Evolutionary conservation across 2,797 vertebrate genomes (phyloP), one percentile per base, ranked within the genome.

Genomic region (Helicolenus hilgendorfi): DNA sequence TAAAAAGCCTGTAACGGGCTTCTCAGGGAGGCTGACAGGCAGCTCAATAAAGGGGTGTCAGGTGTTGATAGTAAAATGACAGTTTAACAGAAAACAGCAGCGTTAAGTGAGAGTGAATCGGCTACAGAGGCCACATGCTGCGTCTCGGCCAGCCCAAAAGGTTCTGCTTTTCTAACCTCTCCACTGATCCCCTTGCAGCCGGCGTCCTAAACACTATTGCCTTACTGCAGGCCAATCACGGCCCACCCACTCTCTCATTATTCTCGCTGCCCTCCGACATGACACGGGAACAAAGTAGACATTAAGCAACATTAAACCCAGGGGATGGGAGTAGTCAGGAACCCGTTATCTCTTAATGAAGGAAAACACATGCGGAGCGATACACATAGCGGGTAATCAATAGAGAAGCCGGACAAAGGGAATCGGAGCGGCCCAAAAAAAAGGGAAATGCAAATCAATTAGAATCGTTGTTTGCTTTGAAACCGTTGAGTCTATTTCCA

Each of bases 301-400:
- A 99, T 99, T 99, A 99, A 98, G 98, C 98, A 98, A 98, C 98
- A 99, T 99, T 99, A 99, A 98, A 98, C 98, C 98, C 97, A 49
- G 85, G 96, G 98, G 98, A 99, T 98, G 98, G 98, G 98, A 98
- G 98, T 99, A 98, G 99, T 99, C 99, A 99, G 99, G 98, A 98
- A 98, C 98, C 98, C 98, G 98, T 99, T 99, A 99, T 99, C 98
- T 97, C 97, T 98, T 99, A 99, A 99, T 99, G 99, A 99, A 99
- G 98, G 98, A 97, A 99, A 99, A 99, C 98, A 98, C 98, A 99
- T 99, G 99, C 99, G 98, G 97, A 97, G 98, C 98, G 98, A 99
- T 98, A 98, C 98, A 98, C 98, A 98, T 97, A 94, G 85, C 55
- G n/a, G 83, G 90, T 98, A 98, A 99, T 99, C 98, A 99, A 99